Evolutionary conservation across 2,888 invertebrate species (phyloP), one percentile per base, ranked within the genome.

Genomic region (Osmoderma eremita): DNA sequence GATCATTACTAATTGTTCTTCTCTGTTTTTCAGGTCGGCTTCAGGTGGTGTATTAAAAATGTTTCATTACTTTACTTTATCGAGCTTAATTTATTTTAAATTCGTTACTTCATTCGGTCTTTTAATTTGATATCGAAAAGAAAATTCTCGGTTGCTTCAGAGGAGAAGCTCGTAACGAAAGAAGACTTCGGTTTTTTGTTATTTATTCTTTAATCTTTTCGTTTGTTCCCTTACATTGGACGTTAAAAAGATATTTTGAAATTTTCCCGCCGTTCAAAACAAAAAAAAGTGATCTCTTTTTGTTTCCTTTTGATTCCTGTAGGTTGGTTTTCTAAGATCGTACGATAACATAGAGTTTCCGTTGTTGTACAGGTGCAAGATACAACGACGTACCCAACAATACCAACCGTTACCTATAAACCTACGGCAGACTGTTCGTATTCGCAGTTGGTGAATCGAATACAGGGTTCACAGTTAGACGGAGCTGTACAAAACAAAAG

Each of bases 341-440:
- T 41, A 50, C 61, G 58, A 53, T 64, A 64, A 64, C 63, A 53
- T 45, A 64, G n/a, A 53, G 72, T 68, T 67, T 67, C 61, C 62
- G 63, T 69, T 71, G 69, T 72, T 41, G 71, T 69, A n/a, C 80
- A 86, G 86, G 86, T 86, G 0, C 85, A 85, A 53, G 56, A 42
- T 82, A 84, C 76, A 86, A 88, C 80, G 82, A 38, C 50, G 3
- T 30, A 3, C 24, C 42, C 69, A 18, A 62, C 74, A 61, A 71
- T 77, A 69, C 90, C 80, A 80, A 86, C 82, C 70, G 86, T 89
- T 77, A 88, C 88, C 67, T 94, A 93, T 83, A 91, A 91, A 77
- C 93, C 93, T 10, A 92, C 92, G 1, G 91, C 91, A 0, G 91
- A 94, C 84, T 94, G 94, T 81, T 90, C 94, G 68, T 96, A 95